Evolutionary conservation across 2,797 vertebrate genomes (phyloP).

Genomic region (Protonibea diacanthus): DNA sequence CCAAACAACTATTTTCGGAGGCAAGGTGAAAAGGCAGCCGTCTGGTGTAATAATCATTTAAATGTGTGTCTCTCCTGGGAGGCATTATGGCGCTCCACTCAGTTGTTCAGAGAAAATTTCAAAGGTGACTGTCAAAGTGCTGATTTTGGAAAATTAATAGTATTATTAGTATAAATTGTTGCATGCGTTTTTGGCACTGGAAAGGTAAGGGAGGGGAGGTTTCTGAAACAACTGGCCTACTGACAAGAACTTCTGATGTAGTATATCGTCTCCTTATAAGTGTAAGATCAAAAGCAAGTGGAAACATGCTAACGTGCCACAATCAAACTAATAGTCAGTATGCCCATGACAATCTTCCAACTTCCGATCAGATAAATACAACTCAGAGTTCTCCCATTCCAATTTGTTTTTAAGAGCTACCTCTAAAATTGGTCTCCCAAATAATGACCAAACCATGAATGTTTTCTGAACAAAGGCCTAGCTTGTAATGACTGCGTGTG

Average conservation of each 20-base stretch:
- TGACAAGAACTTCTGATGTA: not conserved
- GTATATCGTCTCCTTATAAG: not conserved
- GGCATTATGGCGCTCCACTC: not conserved
- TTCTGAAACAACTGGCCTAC: not conserved
- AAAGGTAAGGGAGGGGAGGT: not conserved
- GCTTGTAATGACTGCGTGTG: constrained; percentile 58
- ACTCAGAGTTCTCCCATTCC: not conserved
- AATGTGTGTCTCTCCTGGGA: too few relatives aligned
- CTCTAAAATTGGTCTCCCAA: constrained; percentile 48
- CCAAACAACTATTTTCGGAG: not conserved
- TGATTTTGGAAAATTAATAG: not conserved
- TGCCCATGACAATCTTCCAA: too few relatives aligned
- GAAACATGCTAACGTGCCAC: not conserved
- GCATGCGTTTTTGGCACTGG: not conserved
- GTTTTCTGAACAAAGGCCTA: constrained; percentile 68
- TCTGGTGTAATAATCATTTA: too few relatives aligned
- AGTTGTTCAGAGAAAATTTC: not conserved
- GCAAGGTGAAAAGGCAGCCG: not conserved
- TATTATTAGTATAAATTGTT: not conserved
- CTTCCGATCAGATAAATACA: constrained; percentile 19
- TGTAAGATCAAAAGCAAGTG: not conserved
- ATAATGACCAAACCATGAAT: constrained; percentile 68
- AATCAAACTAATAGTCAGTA: too few relatives aligned
- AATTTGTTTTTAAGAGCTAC: constrained; percentile 16
- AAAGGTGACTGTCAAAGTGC: not conserved